Conservation (phyloP, 2,888 invertebrate species). For the Metacarcinus magister region DNA sequence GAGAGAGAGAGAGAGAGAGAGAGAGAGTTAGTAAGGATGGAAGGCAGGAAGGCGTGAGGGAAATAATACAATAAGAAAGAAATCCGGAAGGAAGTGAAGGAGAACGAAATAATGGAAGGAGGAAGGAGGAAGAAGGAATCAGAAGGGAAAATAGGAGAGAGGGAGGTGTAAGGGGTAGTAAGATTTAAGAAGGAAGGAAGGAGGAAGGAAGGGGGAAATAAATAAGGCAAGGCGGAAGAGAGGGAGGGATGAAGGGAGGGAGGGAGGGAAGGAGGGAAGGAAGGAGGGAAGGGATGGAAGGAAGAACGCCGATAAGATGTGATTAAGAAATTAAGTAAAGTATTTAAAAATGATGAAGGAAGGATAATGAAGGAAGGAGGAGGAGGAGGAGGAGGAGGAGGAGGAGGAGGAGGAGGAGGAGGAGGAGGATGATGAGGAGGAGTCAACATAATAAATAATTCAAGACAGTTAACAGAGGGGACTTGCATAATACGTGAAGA, state of each 20-base stretch:
- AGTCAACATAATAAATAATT: no score
- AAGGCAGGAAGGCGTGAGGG: not conserved
- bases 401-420: not conserved
- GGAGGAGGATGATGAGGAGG: not conserved
- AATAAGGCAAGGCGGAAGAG: not conserved
- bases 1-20: not conserved
- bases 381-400: not conserved
- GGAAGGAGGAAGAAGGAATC: not conserved
- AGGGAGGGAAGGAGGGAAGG: not conserved
- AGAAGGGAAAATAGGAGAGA: not conserved
- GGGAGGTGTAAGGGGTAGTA: not conserved
- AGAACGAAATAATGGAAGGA: not conserved
- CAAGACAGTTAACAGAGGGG: no score
- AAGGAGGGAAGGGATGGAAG: not conserved
- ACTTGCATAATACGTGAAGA: no score
- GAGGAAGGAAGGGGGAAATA: not conserved
- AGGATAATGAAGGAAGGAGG: not conserved
- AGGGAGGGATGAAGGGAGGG: not conserved
- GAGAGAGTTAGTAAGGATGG: not conserved
- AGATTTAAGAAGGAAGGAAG: not conserved
- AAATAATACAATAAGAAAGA: not conserved
- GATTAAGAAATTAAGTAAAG: not conserved
- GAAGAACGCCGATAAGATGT: not conserved
- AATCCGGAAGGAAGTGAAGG: not conserved
- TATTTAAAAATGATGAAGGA: not conserved